Evolutionary conservation across 2,888 invertebrate genomes (phyloP).

Genomic region (Idaea aversata): DNA sequence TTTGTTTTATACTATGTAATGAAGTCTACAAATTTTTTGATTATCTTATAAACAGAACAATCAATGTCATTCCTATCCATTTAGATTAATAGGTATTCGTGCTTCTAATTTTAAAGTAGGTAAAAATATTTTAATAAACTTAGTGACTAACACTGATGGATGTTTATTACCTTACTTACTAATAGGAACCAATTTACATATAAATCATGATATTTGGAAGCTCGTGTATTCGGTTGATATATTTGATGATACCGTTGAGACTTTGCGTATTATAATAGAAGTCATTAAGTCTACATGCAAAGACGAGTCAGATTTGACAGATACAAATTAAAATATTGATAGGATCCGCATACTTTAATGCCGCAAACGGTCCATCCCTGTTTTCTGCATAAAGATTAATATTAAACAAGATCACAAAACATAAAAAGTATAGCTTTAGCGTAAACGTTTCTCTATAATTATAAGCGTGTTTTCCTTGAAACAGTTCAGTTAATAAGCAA

Average conservation of each 20-base stretch:
- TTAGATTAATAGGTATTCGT: no score
- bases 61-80: no score
- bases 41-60: no score
- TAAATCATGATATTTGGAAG: not conserved
- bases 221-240: conserved; percentile 5
- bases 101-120: not conserved
- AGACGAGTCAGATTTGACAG: conserved; percentile 8
- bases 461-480: conserved; percentile 10
- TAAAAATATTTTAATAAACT: not conserved
- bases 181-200: not conserved
- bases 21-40: no score
- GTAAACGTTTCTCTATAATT: conserved; percentile 1
- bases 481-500: conserved; percentile 43
- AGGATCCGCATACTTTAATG: conserved; percentile 8
- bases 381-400: conserved; percentile 15
- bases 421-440: not conserved
- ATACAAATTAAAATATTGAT: conserved; percentile 17
- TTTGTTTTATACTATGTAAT: no score
- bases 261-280: conserved; percentile 7
- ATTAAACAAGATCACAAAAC: conserved; percentile 2
- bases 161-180: not conserved
- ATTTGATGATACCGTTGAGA: conserved; percentile 5
- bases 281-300: conserved; percentile 11
- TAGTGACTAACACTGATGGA: not conserved
- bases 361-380: conserved; percentile 16